phyloP scores from a whole-genome alignment of 2,797 vertebrate genomes.

The Chiroxiphia lanceolata region DNA sequence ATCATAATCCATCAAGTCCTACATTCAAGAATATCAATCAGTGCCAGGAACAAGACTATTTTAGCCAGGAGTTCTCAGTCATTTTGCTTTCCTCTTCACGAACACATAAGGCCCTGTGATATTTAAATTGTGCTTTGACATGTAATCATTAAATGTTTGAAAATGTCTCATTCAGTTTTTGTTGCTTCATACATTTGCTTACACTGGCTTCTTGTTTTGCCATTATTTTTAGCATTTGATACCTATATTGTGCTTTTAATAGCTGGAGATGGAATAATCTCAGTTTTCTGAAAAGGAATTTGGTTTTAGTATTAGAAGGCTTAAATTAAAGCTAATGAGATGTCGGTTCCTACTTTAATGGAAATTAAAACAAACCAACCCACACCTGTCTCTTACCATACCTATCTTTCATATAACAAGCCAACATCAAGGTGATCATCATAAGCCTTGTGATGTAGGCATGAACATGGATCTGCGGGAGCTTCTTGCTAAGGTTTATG shows the following conservation, averaged over 20 bases:
- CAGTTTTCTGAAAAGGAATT: not conserved
- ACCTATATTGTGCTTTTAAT: not conserved
- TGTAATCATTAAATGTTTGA: slow-evolving; percentile 78
- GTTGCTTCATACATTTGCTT: slow-evolving; percentile 54
- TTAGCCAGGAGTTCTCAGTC: slow-evolving; percentile 77
- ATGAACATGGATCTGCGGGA: not conserved
- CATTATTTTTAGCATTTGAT: not conserved
- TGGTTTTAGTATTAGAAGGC: not conserved
- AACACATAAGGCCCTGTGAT: slow-evolving; percentile 61
- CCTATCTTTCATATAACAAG: not conserved
- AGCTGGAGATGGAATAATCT: not conserved
- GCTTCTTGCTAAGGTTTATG: slow-evolving; percentile 7
- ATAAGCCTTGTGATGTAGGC: not conserved
- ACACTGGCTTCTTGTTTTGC: not conserved
- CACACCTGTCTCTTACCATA: not conserved
- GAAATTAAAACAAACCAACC: not conserved
- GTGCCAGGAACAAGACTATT: slow-evolving; percentile 59
- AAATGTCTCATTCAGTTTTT: slow-evolving; percentile 71
- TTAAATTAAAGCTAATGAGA: not conserved
- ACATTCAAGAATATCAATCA: slow-evolving; percentile 74
- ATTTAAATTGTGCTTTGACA: slow-evolving; percentile 79
- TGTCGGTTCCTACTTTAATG: not conserved
- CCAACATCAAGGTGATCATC: not conserved
- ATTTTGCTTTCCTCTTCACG: slow-evolving; percentile 66
- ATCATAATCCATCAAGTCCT: slow-evolving; percentile 80